Conservation (phyloP, 2,888 invertebrate genomes). For the Drosophila limbata region DNA sequence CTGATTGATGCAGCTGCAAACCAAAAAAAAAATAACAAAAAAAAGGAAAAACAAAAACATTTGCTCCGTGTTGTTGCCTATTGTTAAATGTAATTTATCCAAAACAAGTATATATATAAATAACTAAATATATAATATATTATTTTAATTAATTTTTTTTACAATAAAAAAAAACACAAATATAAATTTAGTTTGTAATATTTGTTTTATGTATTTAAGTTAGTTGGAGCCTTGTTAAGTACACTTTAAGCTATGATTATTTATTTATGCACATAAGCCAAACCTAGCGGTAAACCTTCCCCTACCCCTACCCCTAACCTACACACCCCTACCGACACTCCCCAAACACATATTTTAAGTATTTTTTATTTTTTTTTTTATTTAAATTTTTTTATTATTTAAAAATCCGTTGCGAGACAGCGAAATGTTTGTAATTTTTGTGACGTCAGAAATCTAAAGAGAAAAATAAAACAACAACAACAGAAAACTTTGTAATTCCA, state of each 20-base stretch:
- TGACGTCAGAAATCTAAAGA: constrained; percentile 84
- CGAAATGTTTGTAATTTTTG: constrained; percentile 83
- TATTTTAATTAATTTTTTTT: constrained; percentile 27
- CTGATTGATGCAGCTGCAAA: constrained; percentile 43
- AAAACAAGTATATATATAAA: constrained; percentile 24
- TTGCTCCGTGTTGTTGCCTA: constrained; percentile 80
- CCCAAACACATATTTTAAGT: background rate
- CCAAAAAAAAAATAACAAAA: constrained; percentile 2
- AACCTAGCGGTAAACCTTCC: background rate
- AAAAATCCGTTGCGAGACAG: constrained; percentile 84
- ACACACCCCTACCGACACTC: background rate
- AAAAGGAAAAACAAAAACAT: constrained; percentile 27
- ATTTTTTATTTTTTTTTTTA: constrained; percentile 1
- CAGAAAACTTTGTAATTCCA: constrained; percentile 21
- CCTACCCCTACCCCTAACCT: background rate
- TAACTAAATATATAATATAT: constrained; percentile 10
- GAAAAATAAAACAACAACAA: constrained; percentile 31
- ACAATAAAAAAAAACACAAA: background rate
- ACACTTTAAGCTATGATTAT: constrained; percentile 61
- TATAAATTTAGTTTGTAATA: constrained; percentile 16
- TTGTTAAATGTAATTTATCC: constrained; percentile 65
- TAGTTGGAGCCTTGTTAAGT: constrained; percentile 55
- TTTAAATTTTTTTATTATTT: constrained; percentile 66
- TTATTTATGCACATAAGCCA: constrained; percentile 59
- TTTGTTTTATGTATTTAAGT: constrained; percentile 41